Evolutionary conservation across 2,113 vertebrate species (phyloP), one percentile per base, ranked within the genome.

Genomic region (Neoarius graeffei): DNA sequence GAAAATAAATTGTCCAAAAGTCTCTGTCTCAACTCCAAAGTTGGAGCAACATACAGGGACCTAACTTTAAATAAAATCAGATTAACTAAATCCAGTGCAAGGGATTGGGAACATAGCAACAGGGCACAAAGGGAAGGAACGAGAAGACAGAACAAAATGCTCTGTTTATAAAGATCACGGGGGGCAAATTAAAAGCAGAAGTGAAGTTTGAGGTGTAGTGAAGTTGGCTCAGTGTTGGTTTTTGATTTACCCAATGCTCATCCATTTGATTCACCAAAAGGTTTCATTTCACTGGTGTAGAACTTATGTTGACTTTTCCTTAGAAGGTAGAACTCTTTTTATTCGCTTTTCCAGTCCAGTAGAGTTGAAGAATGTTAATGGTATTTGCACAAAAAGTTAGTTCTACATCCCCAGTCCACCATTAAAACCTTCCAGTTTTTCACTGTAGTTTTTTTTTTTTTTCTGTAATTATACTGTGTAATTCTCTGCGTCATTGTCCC

Each of bases 11-110:
- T 69, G 10, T 62, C 48, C 84, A 76, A 57, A 62, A 83, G 71
- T 20, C 74, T 59, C 59, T 73, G 7, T 52, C 25, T 54, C 6
- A 17, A 42, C 48, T 81, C 13, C 2, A 81, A 56, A 71, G 79
- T 56, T 81, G 50, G 50, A n/a, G 20, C 52, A 69, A 67, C 8
- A 5, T 35, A 30, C 60, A 27, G 19, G 25, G 27, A 60, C 23
- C n/a, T 1, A 17, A 62, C 35, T 23, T 20, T 50, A 30, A 54
- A 87, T 81, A 15, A 87, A 85, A 87, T 57, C 56, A 74, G 82
- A 85, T 89, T 81, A 87, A 57, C 14, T 74, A 74, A 85, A 85
- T 59, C 77, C 69, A 88, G 23, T 74, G 50, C 77, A 82, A 74
- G 56, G 62, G 71, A 86, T 77, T 69, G 67, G 62, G 35, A 74